phyloP scores from a whole-genome alignment of 2,113 vertebrate genomes.

The Capreolus pygargus region DNA sequence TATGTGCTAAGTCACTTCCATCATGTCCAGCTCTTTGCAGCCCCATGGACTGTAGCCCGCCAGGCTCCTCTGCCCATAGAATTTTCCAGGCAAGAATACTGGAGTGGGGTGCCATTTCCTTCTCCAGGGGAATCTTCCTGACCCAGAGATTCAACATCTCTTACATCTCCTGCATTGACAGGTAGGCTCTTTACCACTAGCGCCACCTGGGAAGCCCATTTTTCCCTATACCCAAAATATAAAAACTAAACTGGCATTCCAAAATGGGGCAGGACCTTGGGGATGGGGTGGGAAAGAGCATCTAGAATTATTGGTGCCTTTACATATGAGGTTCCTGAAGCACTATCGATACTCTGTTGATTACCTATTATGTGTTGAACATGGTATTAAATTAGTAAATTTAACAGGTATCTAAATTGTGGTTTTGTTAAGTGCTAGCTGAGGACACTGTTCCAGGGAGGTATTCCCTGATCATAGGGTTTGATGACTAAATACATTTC shows the following conservation, averaged over 20 bases:
- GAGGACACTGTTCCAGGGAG: not conserved
- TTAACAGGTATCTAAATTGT: not conserved
- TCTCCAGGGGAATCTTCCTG: not conserved
- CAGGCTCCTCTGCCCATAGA: not conserved
- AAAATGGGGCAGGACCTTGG: accelerated
- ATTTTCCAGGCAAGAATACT: not conserved
- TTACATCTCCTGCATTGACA: not conserved
- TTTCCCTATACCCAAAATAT: not conserved
- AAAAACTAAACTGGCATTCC: not conserved
- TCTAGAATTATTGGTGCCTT: too few species aligned
- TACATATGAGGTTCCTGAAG: not conserved
- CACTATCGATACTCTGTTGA: accelerated
- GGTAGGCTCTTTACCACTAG: not conserved
- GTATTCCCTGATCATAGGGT: not conserved
- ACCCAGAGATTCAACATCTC: not conserved
- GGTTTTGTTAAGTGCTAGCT: not conserved
- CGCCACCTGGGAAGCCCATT: not conserved
- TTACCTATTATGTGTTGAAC: not conserved
- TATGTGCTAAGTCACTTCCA: not conserved
- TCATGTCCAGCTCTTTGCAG: not conserved
- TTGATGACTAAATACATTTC: not conserved
- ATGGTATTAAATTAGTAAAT: not conserved
- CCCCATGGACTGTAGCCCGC: not conserved
- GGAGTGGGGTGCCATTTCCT: not conserved
- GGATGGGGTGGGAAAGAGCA: not conserved